A percentile compares a stretch with the other conserved stretches of the same genome.
Evolutionary conservation across 2,888 invertebrate species (phyloP).

Genomic region (Nomada lathburiana): DNA sequence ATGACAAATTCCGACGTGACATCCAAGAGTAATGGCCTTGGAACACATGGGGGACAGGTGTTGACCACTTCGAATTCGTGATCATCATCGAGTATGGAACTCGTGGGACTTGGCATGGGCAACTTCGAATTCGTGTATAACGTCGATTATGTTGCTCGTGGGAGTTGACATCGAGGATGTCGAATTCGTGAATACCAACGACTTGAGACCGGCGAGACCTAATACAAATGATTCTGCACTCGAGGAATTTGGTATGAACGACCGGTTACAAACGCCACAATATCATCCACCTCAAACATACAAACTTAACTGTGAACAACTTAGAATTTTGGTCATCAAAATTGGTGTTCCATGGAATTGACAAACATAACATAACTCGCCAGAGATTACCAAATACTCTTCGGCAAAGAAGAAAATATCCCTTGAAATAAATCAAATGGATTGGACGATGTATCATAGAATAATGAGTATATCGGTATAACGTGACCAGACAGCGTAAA

Average conservation of each 20-base stretch:
- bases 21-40: not conserved
- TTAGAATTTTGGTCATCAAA: too few species aligned
- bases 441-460: not conserved
- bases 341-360: not conserved
- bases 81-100: not conserved
- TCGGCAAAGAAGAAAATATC: too few species aligned
- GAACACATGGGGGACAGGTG: not conserved
- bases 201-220: not conserved
- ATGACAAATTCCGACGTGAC: not conserved
- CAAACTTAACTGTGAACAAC: too few species aligned
- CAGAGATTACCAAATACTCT: not conserved
- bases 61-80: not conserved
- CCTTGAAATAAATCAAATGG: not conserved
- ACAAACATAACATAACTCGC: too few species aligned
- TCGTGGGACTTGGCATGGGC: slow-evolving; percentile 5
- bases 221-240: slow-evolving; percentile 1
- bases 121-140: slow-evolving; percentile 10
- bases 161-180: slow-evolving; percentile 7
- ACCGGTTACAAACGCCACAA: not conserved
- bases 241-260: not conserved
- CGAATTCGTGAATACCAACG: slow-evolving; percentile 19
- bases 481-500: not conserved
- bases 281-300: too few species aligned
- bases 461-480: not conserved
- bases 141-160: not conserved